Conservation (phyloP, 1,140 invertebrate species). For the Plodia interpunctella region DNA sequence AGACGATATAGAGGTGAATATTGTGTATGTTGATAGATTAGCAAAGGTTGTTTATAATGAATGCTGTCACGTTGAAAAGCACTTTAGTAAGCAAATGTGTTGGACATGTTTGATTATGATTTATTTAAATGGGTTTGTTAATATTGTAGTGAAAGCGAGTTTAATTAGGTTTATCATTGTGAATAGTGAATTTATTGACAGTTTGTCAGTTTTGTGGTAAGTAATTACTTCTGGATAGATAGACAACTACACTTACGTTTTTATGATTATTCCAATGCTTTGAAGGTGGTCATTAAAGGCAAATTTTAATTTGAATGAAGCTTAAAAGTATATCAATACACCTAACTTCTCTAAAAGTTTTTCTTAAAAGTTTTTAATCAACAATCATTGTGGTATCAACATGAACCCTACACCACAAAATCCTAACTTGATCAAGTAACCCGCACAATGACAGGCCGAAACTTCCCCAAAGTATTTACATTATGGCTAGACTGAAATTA, state of each 20-base stretch:
- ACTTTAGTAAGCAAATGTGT: constrained; percentile 51
- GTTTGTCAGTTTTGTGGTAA: background rate
- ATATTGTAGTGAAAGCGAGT: background rate
- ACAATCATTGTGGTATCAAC: background rate
- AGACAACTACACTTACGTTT: too few species aligned
- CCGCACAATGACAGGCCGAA: constrained; percentile 51
- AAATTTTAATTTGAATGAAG: too few species aligned
- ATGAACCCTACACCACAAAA: constrained; percentile 12
- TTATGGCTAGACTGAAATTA: constrained; percentile 64
- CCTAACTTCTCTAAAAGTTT: too few species aligned
- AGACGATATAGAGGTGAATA: constrained; percentile 15
- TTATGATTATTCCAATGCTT: too few species aligned
- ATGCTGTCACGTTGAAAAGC: constrained; percentile 44
- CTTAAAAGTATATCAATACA: too few species aligned
- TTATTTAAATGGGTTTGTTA: constrained; percentile 33
- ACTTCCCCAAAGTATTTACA: constrained; percentile 64
- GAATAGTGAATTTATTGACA: background rate
- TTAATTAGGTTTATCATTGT: background rate
- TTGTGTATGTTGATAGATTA: background rate
- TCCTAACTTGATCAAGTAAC: constrained; percentile 34
- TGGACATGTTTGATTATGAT: constrained; percentile 33
- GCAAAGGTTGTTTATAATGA: constrained; percentile 21
- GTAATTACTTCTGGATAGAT: too few species aligned
- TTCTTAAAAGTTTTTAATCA: too few species aligned
- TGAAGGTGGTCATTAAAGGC: too few species aligned